Evolutionary conservation across 2,113 vertebrate species (phyloP), one percentile per base, ranked within the genome.

Genomic region (Todiramphus saurophagus): DNA sequence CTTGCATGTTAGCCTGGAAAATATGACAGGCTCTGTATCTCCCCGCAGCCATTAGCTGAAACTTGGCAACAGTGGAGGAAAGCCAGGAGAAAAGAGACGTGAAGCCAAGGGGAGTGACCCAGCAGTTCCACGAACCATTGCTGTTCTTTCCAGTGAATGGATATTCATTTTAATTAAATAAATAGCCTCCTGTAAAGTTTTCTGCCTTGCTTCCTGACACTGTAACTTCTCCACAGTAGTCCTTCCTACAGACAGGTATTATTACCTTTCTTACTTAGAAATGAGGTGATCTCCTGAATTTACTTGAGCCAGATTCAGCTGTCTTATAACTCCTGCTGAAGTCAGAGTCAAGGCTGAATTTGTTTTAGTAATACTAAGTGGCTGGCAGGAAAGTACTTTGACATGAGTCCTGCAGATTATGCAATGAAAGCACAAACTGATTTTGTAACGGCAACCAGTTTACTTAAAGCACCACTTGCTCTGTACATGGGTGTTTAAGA

Each of bases 121-220:
- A 81, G 83, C 76, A 91, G 83, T 86, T 94, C 79, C 76, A 55
- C 66, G 67, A 94, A 62, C 72, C 83, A 95, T 44, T 91, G 74
- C 81, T 85, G 46, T 46, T 93, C 82, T 87, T 94, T 92, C 78
- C 60, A 91, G 33, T 80, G 82, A 94, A 68, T 3, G 14, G 75
- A 69, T 77, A 91, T 74, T 79, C 6, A 63, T 91, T 96, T 93
- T 76, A 92, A 96, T 92, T 81, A 93, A 94, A 86, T 60, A 96
- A 88, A 94, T 55, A 73, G 75, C 51, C 72, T 78, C 79, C 84
- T 68, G 74, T 69, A 66, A 94, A 69, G 51, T 33, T 35, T 89
- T 87, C 66, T 89, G 86, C 78, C 37, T 85, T 91, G 69, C 68
- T 66, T 80, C 58, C 80, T 82, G 66, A 88, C 39, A 79, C n/a